Evolutionary conservation across 2,113 vertebrate genomes (phyloP).

Genomic region (Scomber colias): DNA sequence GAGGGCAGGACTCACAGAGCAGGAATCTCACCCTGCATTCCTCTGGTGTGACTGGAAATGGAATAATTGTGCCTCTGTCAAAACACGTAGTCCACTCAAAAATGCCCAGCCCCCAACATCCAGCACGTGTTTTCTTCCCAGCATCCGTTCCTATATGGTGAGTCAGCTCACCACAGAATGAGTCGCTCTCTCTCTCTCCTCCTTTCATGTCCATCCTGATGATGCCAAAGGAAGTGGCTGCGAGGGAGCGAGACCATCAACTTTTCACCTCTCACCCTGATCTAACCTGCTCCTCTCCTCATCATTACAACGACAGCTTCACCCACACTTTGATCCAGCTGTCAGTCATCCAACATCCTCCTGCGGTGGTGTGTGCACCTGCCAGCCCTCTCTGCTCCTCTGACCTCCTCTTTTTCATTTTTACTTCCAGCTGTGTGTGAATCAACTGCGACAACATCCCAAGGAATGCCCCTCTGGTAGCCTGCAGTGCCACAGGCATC

Average conservation of each 20-base stretch:
- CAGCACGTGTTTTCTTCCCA: conserved; percentile 55
- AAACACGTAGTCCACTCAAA: conserved; percentile 10
- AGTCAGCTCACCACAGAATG: conserved; percentile 74
- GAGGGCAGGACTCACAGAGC: conserved; percentile 61
- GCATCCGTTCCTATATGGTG: conserved; percentile 51
- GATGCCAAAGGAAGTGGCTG: conserved; percentile 57
- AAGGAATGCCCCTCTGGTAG: conserved; percentile 32
- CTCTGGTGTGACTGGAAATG: conserved; percentile 66
- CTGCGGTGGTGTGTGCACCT: conserved; percentile 16
- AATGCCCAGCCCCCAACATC: conserved; percentile 4
- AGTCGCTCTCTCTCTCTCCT: conserved; percentile 36
- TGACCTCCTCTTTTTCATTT: neutral
- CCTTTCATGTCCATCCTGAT: conserved; percentile 53
- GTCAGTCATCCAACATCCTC: conserved; percentile 28
- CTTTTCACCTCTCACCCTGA: conserved; percentile 37
- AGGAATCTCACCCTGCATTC: conserved; percentile 72
- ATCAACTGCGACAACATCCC: conserved; percentile 18
- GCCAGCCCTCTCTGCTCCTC: neutral
- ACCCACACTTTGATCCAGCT: conserved; percentile 26
- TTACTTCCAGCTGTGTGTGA: conserved; percentile 1
- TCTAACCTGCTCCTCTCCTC: neutral
- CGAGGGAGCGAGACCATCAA: conserved; percentile 57
- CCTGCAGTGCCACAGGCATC: conserved; percentile 13
- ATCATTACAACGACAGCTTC: neutral
- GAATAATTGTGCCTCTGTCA: conserved; percentile 53